phyloP scores from a whole-genome alignment of 2,888 invertebrate species.

The Macaria notata region DNA sequence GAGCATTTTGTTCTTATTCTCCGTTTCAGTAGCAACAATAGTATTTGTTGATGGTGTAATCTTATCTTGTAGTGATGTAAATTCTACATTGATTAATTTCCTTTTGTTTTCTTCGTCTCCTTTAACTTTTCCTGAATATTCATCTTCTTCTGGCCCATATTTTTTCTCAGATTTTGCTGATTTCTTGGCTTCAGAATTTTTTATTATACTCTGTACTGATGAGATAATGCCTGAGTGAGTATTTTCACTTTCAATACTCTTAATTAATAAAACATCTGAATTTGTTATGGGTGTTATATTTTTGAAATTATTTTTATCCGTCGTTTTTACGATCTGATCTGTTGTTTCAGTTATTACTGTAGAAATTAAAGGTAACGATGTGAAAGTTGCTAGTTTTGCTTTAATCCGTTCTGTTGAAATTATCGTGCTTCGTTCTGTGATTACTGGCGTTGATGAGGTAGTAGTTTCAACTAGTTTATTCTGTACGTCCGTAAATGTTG shows the following conservation, averaged over 20 bases:
- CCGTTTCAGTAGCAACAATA: too few species aligned
- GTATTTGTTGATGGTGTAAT: not conserved
- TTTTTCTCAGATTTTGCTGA: constrained; percentile 6
- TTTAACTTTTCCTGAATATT: constrained; percentile 1
- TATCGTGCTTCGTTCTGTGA: too few species aligned
- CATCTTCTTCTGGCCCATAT: constrained; percentile 9
- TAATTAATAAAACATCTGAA: constrained; percentile 9
- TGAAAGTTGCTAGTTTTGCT: too few species aligned
- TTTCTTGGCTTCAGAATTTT: not conserved
- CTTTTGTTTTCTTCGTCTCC: too few species aligned
- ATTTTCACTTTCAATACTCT: constrained; percentile 1
- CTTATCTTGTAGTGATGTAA: constrained; percentile 1
- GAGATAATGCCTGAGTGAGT: constrained; percentile 23
- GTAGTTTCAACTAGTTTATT: too few species aligned
- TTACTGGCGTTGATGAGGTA: too few species aligned
- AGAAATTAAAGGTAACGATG: too few species aligned
- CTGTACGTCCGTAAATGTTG: too few species aligned
- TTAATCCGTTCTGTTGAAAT: too few species aligned
- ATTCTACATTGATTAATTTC: constrained; percentile 2
- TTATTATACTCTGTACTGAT: constrained; percentile 1
- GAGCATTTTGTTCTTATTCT: too few species aligned
- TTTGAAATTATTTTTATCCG: not conserved
- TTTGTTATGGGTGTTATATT: constrained; percentile 2
- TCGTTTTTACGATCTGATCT: too few species aligned
- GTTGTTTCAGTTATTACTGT: too few species aligned